Base-by-base conservation (phyloP, 30 jellyfish, hydroid and myxozoan genomes). In the Hydractinia symbiolongicarpus region DNA sequence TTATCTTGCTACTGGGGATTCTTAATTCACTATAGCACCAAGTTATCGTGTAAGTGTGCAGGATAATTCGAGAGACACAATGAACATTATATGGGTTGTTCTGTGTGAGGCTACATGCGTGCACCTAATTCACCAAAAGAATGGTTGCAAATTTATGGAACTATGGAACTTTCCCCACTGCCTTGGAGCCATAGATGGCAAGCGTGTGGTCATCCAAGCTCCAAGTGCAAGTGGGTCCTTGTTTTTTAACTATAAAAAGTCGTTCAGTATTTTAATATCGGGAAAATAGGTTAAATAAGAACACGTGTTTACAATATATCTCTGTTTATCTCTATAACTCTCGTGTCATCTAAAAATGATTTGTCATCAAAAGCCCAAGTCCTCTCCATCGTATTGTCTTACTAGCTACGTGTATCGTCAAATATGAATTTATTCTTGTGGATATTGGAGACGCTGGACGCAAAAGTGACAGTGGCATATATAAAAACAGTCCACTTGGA, bases 391-490 rank as follows among this genome's bases (percentile, higher is more conserved):
- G n/a, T n/a, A 61, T 77, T 17, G 79, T 77, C 20, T 61, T 77
- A 49, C 77, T 77, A 55, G 86, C 86, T 54, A 54, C 50, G 77
- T 77, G 86, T 54, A 61, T 57, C 60, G 86, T 79, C 44, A 61
- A 61, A 19, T 71, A 71, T 53, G 17, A 71, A 71, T 71, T 71
- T 58, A 71, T 58, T 49, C 50, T 71, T 21, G 61, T 53, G 50
- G 81, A 71, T 71, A 53, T 71, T 15, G 81, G 6, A 64, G 74
- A 64, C 4, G 40, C 19, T 53, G 84, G 88, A 8, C 83, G 88
- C 67, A 84, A 79, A 79, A 79, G 88, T 56, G 88, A 79, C 56
- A 84, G 88, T 20, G 77, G 88, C 66, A 67, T 79, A 15, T 61
- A 79, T 62, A 55, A 40, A 4, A 79, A 79, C 68, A 79, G 88